Evolutionary conservation across 2,113 vertebrate genomes (phyloP), one percentile per base, ranked within the genome.

Genomic region (Atherinomorus stipes): DNA sequence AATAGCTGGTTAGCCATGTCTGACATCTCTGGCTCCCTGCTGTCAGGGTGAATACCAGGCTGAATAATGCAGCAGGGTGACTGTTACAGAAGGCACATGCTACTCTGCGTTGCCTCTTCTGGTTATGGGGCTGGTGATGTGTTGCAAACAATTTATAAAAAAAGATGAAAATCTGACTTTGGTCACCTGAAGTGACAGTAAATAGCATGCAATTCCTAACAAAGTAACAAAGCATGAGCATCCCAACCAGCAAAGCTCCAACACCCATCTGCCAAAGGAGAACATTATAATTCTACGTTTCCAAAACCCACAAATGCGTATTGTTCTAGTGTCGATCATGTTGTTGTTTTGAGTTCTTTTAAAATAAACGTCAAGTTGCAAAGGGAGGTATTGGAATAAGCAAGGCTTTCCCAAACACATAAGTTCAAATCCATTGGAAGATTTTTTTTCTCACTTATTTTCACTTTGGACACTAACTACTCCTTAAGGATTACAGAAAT

Each of bases 21-120:
- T 88, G 69, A 82, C 87, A 80, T 89, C 79, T 79, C 78, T 58
- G 83, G 81, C 83, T 79, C 83, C 83, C 87, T 81, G 64, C 72
- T 34, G 89, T 79, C 71, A 76, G 71, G 88, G 87, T 80, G 84
- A 81, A 77, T 72, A 75, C 81, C 78, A 81, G 79, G 79, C 75
- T 80, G 78, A 87, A 81, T 88, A 87, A 82, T 83, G 61, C 84
- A 83, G 85, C 82, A 50, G 79, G 80, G 77, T 67, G 19, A 70
- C 86, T 51, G 83, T 53, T 59, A 76, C 75, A 67, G 78, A 79
- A 82, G 64, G 58, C 59, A 59, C 68, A 54, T 26, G 50, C 68
- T 67, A 47, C 62, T 88, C 83, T 82, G 80, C 91, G 91, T 87
- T 90, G 87, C 84, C 88, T 90, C 88, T 90, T 89, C 78, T 81